Evolutionary conservation across 2,113 vertebrate genomes (phyloP), one percentile per base, ranked within the genome.

Genomic region (Orcinus orca): DNA sequence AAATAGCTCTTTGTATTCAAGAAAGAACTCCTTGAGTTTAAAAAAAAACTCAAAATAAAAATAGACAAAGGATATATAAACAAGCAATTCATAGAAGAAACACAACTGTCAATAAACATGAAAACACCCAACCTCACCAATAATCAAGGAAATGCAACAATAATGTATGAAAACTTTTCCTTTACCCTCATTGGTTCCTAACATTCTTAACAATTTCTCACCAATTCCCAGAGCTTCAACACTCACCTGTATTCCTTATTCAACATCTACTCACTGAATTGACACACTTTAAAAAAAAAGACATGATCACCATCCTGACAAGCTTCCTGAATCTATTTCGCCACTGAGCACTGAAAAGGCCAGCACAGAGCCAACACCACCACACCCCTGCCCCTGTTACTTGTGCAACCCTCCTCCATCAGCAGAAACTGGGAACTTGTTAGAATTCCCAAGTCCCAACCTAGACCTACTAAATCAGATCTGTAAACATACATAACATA

Each of bases 41-140:
- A 88, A 93, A 95, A 81, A 81, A 79, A 8, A 88, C n/a, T 62
- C 92, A 88, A 95, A 93, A 88, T 92, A 14, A 87, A 93, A 90
- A 84, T 1, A 80, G 31, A 93, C 36, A 77, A 60, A 23, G 23
- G 9, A 25, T 23, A 47, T 36, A 88, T 53, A 53, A 77, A 67
- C 2, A 84, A n/a, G 29, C 6, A 85, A 68, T 47, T 74, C 31
- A 89, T 2, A 44, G 17, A 63, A 90, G 21, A 95, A 79, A 90
- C n/a, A 58, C 44, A 76, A 93, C 80, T 84, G 21, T 62, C 76
- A n/a, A 80, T 33, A 47, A 91, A 91, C 9, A 26, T 36, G 44
- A 83, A 94, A 81, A 92, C 20, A 50, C 8, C 62, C 20, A 17
- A 36, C 63, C 15, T 60, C 18, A 70, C 31, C 58, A 70, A 13